Evolutionary conservation across 2,797 vertebrate genomes (phyloP).

Genomic region (Sylvia borin): DNA sequence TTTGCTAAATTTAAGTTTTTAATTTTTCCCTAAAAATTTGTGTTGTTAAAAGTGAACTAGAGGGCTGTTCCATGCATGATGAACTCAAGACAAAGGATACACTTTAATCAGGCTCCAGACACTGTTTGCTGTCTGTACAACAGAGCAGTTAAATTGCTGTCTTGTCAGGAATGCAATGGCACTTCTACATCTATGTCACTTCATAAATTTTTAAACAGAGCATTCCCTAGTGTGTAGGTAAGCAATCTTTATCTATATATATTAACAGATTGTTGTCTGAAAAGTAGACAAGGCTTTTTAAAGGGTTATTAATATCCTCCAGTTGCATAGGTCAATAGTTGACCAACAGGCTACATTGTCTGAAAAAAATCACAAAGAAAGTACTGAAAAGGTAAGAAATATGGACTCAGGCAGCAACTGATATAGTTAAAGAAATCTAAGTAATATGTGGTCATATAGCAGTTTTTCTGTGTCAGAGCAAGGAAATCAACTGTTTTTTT

Average conservation of each 20-base stretch:
- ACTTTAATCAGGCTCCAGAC: neutral
- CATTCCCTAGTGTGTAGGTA: neutral
- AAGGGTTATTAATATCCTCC: neutral
- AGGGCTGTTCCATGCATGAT: neutral
- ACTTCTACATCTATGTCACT: neutral
- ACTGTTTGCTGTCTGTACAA: neutral
- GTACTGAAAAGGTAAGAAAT: neutral
- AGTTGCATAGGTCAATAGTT: neutral
- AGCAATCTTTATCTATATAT: neutral
- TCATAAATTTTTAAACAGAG: neutral
- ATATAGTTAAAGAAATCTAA: neutral
- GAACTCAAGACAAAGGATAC: neutral
- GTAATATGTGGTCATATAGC: neutral
- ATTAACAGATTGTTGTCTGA: neutral
- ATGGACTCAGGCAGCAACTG: neutral
- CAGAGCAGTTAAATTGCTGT: neutral
- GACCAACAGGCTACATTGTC: neutral
- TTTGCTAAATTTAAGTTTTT: constrained; percentile 8
- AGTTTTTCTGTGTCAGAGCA: neutral
- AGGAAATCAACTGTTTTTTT: neutral
- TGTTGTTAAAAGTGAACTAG: neutral
- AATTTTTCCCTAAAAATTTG: neutral
- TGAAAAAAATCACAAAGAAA: neutral
- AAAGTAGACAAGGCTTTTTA: neutral
- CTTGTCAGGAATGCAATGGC: neutral